Base-by-base conservation (phyloP, 2,888 invertebrate genomes). In the Caenorhabditis afra region DNA sequence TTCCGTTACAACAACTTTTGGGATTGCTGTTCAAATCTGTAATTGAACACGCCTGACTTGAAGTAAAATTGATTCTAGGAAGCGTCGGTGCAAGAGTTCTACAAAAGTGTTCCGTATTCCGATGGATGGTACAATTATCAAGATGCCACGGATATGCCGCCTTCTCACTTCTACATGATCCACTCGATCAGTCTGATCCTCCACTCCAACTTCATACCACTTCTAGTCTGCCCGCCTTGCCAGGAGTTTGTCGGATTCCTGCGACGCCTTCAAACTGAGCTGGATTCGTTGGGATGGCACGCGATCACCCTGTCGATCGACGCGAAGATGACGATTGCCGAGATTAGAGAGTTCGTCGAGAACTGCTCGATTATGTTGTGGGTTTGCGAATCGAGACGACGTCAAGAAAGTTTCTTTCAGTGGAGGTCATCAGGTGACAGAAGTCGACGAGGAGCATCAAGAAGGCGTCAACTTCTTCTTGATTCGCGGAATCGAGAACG, bases 301-400 rank as follows among this genome's bases (percentile, higher is more conserved):
- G 29, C 58, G 3, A 79, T 79, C 1, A 74, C 74, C 39, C 47
- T 79, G 52, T 58, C 59, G 1, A 53, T 79, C 7, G 74, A 79
- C 49, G 12, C 22, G 7, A 61, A 65, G 5, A 35, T 50, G 8
- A 79, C 79, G 7, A 66, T 79, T 65, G 59, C 50, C 3, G 79
- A 79, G 29, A 52, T 79, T 1, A 64, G 59, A 20, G 53, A 49
- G 16, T 79, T 64, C 37, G 68, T 79, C 4, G 45, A 37, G 12
- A 79, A 57, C 12, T 73, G 73, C 35, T 39, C 79, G 44, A 79
- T 79, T 12, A 74, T 79, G 74, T 79, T 79, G 79, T 79, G 18
- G 53, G 79, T 58, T 4, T 39, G 1, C n/a, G n/a, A n/a, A n/a
- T n/a, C n/a, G n/a, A n/a, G n/a, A n/a, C n/a, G n/a, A n/a, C n/a